Conservation (phyloP, 2,113 vertebrate species). For the Helogale parvula region DNA sequence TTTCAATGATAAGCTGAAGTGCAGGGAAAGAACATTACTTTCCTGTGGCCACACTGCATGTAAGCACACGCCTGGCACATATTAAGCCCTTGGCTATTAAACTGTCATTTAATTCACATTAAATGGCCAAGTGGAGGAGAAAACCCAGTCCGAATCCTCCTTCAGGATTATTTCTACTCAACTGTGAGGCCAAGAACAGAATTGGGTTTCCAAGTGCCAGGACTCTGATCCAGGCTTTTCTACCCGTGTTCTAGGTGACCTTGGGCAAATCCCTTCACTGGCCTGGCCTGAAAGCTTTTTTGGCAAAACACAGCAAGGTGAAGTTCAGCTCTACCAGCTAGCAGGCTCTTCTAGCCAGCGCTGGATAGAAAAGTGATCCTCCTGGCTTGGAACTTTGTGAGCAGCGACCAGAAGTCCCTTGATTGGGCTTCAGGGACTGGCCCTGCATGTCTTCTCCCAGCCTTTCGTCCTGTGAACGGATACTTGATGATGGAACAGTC, state of each 20-base stretch:
- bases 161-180: not conserved
- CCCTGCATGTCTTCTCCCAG: not conserved
- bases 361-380: not conserved
- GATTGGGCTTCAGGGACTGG: not conserved
- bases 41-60: not conserved
- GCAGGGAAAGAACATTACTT: not conserved
- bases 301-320: not conserved
- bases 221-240: not conserved
- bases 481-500: not conserved
- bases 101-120: slow-evolving; percentile 10
- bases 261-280: not conserved
- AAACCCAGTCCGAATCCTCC: not conserved
- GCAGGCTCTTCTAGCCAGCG: not conserved
- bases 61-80: not conserved
- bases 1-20: not conserved
- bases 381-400: not conserved
- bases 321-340: not conserved
- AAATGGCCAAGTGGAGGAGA: not conserved
- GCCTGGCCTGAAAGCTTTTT: not conserved
- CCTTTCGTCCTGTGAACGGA: not conserved
- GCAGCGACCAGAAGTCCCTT: not conserved
- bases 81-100: not conserved
- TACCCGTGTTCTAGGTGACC: not conserved
- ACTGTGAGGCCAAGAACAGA: not conserved
- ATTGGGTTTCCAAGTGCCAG: not conserved